Percentiles rank a stretch among this genome's conserved stretches.
phyloP scores from a whole-genome alignment of 1,140 invertebrate genomes.

The Neodiprion lecontei region DNA sequence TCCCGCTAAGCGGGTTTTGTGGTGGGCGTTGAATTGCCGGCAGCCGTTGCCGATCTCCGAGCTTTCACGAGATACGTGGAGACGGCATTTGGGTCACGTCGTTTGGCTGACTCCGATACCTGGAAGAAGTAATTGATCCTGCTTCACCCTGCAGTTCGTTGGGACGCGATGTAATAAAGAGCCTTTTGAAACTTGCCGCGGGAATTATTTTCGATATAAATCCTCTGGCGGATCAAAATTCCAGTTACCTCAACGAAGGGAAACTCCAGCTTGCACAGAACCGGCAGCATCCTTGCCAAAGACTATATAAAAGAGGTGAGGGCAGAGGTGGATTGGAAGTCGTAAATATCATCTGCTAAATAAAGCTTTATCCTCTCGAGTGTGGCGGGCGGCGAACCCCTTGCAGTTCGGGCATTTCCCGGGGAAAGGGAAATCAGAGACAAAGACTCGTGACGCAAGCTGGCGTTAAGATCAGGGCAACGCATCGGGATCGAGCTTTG shows the following conservation, averaged over 20 bases:
- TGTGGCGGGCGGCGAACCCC: conserved; percentile 31
- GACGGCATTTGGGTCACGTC: no score
- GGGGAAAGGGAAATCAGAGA: conserved; percentile 33
- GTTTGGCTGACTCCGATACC: no score
- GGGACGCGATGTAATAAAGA: no score
- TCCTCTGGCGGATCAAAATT: background rate
- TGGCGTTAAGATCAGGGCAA: conserved; percentile 46
- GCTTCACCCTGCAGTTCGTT: background rate
- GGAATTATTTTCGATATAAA: background rate
- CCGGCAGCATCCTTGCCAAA: conserved; percentile 38
- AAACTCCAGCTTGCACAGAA: background rate
- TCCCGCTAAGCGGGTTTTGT: background rate
- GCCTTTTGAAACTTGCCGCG: no score
- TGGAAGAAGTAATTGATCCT: background rate
- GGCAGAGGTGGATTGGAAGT: conserved; percentile 52
- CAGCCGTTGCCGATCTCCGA: no score
- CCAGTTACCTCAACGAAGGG: background rate
- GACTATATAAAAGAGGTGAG: conserved; percentile 55
- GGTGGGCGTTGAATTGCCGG: no score
- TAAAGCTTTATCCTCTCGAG: conserved; percentile 54
- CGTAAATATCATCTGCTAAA: conserved; percentile 62
- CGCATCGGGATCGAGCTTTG: no score
- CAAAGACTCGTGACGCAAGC: conserved; percentile 49
- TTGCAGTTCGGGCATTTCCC: background rate
- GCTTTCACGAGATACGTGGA: no score